These are phyloP conservation scores for Parauchenoglanis punctatus DNA, from an alignment of 2,797 vertebrate genomes.

Conservation along the genomic window DNA sequence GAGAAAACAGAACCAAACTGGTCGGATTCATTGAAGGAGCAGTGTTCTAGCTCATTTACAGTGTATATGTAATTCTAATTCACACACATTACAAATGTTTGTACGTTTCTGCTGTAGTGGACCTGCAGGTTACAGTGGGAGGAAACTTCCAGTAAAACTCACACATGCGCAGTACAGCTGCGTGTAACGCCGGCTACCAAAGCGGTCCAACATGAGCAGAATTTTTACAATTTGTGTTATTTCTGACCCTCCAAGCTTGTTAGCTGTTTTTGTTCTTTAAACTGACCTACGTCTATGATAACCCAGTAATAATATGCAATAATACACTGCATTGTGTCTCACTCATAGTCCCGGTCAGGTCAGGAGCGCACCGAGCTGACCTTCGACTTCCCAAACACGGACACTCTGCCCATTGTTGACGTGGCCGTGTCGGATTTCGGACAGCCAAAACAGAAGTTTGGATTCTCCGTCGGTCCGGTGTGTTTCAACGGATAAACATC, in stretches of 20 bases:
- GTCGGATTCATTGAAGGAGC: neutral
- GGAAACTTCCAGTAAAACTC: neutral
- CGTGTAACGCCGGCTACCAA: no score
- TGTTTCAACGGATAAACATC: constrained; percentile 86
- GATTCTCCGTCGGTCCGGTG: constrained; percentile 93
- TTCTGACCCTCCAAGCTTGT: neutral
- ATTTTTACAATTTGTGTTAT: neutral
- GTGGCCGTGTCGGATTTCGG: constrained; percentile 94
- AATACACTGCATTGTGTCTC: neutral
- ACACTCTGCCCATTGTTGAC: constrained; percentile 87
- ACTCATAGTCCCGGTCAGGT: constrained; percentile 83
- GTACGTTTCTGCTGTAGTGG: neutral
- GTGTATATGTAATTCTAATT: neutral
- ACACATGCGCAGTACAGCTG: neutral
- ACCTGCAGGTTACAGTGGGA: neutral
- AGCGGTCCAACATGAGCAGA: neutral
- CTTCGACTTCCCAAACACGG: constrained; percentile 85
- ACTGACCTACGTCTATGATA: neutral
- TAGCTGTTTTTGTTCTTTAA: neutral
- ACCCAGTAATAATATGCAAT: neutral
- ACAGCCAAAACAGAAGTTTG: constrained; percentile 92
- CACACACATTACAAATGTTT: neutral
- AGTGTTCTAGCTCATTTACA: neutral
- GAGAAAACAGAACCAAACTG: no score
- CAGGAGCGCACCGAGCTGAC: constrained; percentile 91